Base-by-base conservation (phyloP, 2,113 vertebrate genomes). In the Cavia porcellus region DNA sequence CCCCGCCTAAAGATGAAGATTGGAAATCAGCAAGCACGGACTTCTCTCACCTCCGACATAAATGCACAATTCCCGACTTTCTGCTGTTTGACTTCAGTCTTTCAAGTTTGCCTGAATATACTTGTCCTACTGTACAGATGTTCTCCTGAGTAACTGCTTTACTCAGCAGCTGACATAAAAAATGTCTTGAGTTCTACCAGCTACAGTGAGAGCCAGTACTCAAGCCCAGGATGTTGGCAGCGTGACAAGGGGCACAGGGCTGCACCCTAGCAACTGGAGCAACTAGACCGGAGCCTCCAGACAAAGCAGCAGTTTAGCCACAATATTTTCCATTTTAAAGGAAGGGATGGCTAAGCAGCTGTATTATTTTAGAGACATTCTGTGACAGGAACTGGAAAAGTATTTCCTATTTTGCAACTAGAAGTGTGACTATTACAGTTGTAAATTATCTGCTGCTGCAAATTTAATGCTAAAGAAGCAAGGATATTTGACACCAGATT, bases 281-380 rank as follows among this genome's bases (percentile, higher is more conserved):
- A 28, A n/a, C 47, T n/a, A 4, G 55, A 25, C 50, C 75, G 59
- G 11, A 28, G 17, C 12, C 12, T 3, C 6, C 57, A n/a, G 70
- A 87, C 93, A 88, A 82, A 92, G 66, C 72, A 62, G 52, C 55
- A 24, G 64, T 42, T 74, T 38, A 74, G 62, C 45, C 62, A 91
- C 12, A 5, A 8, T 6, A 20, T 66, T 74, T 90, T 74, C 35
- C 15, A 52, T 24, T 47, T 84, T 93, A 45, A 84, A 86, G 86
- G 57, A 38, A n/a, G 47, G 28, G 66, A 35, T 52, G 87, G 87
- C 79, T 13, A 35, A 90, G 79, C 93, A 92, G 88, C 87, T 96
- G 87, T 94, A 89, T 93, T 95, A 84, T 92, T 91, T 82, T 94
- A 92, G 32, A 91, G 61, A 72, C 90, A 47, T 38, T 70, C 52